phyloP scores from a whole-genome alignment of 2,113 vertebrate species.

The Xenotilapia caudafasciata region DNA sequence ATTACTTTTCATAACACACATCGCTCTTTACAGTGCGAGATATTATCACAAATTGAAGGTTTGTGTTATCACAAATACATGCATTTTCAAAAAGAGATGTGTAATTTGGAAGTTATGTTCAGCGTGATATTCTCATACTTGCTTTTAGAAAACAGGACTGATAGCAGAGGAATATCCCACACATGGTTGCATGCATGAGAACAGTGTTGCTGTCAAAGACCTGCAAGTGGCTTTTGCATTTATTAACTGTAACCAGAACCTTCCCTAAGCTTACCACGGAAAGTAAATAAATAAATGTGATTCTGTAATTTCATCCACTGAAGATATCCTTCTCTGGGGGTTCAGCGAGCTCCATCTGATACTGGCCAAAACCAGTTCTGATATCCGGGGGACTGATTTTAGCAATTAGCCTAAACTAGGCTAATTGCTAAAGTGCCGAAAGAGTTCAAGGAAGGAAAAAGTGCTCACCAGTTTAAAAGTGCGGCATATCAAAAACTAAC shows the following conservation, averaged over 20 bases:
- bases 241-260: neutral
- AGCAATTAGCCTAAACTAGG: neutral
- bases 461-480: neutral
- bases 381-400: neutral
- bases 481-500: fast-evolving
- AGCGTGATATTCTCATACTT: neutral
- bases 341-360: neutral
- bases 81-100: slow-evolving; percentile 24
- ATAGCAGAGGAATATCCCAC: neutral
- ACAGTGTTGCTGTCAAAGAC: neutral
- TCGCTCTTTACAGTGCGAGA: slow-evolving; percentile 9
- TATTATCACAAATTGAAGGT: neutral
- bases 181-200: fast-evolving
- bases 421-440: fast-evolving
- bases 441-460: neutral
- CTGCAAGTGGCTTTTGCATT: fast-evolving
- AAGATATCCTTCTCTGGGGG: neutral
- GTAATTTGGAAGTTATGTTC: neutral
- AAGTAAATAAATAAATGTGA: neutral
- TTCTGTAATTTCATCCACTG: neutral
- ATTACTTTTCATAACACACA: slow-evolving; percentile 26
- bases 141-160: neutral
- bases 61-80: neutral
- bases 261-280: neutral
- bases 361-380: neutral